phyloP scores from a whole-genome alignment of 1,140 invertebrate genomes.

The Parasteatoda tepidariorum region DNA sequence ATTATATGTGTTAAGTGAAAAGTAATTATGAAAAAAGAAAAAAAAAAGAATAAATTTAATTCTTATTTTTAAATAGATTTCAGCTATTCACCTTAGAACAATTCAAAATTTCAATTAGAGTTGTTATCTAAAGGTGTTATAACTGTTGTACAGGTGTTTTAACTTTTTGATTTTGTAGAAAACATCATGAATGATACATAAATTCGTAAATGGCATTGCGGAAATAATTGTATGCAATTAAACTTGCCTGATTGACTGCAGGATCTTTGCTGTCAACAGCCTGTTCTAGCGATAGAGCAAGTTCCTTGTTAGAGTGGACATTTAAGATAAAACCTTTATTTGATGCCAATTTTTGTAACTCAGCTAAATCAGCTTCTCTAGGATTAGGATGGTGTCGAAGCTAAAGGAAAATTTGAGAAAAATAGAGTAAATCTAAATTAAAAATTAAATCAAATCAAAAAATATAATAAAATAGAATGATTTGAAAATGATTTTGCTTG shows the following conservation, averaged over 20 bases:
- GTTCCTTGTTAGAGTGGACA: conserved; percentile 66
- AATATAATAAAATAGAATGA: not conserved
- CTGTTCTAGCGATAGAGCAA: conserved; percentile 69
- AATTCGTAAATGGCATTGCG: too few relatives aligned
- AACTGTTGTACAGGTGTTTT: too few relatives aligned
- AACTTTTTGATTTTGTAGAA: too few relatives aligned
- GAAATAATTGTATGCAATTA: not conserved
- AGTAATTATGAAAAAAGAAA: too few relatives aligned
- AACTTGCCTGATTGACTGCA: conserved; percentile 67
- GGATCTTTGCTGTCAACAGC: conserved; percentile 68
- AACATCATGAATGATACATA: too few relatives aligned
- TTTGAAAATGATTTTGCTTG: not conserved
- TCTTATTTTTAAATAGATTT: too few relatives aligned
- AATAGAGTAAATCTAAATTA: not conserved
- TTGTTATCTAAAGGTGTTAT: too few relatives aligned
- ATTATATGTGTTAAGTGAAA: too few relatives aligned
- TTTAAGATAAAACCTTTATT: conserved; percentile 69
- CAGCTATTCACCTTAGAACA: too few relatives aligned
- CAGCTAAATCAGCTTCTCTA: conserved; percentile 69
- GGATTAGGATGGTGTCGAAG: conserved; percentile 69
- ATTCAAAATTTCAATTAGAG: too few relatives aligned
- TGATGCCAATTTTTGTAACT: conserved; percentile 67
- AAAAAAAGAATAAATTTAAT: too few relatives aligned
- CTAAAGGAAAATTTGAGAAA: conserved; percentile 40
- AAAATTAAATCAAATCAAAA: not conserved